Percentiles rank a stretch among this genome's conserved stretches.
phyloP scores from a whole-genome alignment of 2,797 vertebrate species.

The Adelosebastes latens region DNA sequence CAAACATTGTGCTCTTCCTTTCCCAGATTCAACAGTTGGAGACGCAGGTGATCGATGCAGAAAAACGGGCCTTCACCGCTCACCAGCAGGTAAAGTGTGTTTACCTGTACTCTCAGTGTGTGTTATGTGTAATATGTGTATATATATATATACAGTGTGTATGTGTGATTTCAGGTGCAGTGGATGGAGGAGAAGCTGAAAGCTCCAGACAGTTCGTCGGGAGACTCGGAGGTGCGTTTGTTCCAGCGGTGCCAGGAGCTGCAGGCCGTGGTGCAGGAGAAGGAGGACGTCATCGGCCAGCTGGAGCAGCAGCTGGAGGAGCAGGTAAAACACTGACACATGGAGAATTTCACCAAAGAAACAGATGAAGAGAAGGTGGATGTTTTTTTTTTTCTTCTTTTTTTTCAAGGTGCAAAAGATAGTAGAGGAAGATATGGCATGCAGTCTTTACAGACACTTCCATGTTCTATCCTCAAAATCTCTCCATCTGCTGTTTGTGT shows the following conservation, averaged over 20 bases:
- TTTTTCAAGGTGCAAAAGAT: not conserved
- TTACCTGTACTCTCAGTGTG: not conserved
- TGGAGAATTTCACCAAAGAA: not conserved
- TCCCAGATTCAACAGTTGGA: slow-evolving; percentile 95
- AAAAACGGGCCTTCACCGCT: slow-evolving; percentile 90
- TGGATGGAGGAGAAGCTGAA: slow-evolving; percentile 98
- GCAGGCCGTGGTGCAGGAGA: slow-evolving; percentile 89
- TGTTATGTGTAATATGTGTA: not conserved
- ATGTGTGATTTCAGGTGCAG: slow-evolving; percentile 84
- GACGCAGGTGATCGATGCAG: slow-evolving; percentile 92
- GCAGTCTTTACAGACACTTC: no score
- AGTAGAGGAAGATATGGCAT: not conserved
- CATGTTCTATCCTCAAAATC: no score
- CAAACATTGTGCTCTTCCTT: not conserved
- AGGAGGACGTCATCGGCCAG: slow-evolving; percentile 88
- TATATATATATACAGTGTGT: not conserved
- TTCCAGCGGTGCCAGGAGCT: slow-evolving; percentile 94
- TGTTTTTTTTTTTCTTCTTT: no score
- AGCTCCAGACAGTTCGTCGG: slow-evolving; percentile 88
- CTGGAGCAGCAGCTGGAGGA: slow-evolving; percentile 94
- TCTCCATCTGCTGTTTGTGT: not conserved
- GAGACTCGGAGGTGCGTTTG: slow-evolving; percentile 89
- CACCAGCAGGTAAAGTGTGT: slow-evolving; percentile 90
- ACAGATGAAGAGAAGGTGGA: not conserved
- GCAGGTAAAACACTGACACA: slow-evolving; percentile 83